These are phyloP conservation scores for Diabrotica balteata DNA, from an alignment of 2,888 invertebrate species.

Conservation along the genomic window DNA sequence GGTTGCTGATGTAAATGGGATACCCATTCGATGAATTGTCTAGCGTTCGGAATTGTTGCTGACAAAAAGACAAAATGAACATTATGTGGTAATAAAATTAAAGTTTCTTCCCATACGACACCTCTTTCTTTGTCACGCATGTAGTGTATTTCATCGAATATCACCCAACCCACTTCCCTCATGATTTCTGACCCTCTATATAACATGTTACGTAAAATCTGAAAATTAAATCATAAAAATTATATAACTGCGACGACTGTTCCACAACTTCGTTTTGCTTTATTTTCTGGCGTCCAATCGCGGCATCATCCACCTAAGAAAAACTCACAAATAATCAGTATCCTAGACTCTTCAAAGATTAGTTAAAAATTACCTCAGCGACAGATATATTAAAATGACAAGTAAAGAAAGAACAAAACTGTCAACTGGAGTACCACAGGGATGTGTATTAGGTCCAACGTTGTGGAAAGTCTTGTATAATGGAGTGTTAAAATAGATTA, in stretches of 20 bases:
- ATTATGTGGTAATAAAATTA: constrained; percentile 95
- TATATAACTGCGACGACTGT: too few species aligned
- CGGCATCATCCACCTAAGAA: not conserved
- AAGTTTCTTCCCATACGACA: constrained; percentile 99
- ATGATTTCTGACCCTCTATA: constrained; percentile 98
- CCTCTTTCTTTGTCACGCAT: constrained; percentile 99
- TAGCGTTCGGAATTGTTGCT: constrained; percentile 98
- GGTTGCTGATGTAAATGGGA: constrained; percentile 94
- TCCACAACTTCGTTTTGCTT: too few species aligned
- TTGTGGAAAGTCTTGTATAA: too few species aligned
- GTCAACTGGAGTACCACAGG: too few species aligned
- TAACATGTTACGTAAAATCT: constrained; percentile 97
- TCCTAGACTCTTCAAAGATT: too few species aligned
- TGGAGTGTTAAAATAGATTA: too few species aligned
- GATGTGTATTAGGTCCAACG: too few species aligned
- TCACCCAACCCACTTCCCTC: constrained; percentile 99
- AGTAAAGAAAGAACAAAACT: too few species aligned
- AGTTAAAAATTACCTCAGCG: too few species aligned
- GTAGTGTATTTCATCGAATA: constrained; percentile 99
- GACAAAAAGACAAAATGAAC: constrained; percentile 99
- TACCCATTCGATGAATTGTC: constrained; percentile 96
- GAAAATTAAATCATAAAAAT: constrained; percentile 13
- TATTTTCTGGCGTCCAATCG: too few species aligned
- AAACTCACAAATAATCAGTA: not conserved
- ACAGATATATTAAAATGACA: too few species aligned